Percentiles rank a stretch among this genome's conserved stretches.
These are phyloP conservation scores for Xenopus borealis DNA, from an alignment of 2,113 vertebrate genomes.

Conservation along the genomic window DNA sequence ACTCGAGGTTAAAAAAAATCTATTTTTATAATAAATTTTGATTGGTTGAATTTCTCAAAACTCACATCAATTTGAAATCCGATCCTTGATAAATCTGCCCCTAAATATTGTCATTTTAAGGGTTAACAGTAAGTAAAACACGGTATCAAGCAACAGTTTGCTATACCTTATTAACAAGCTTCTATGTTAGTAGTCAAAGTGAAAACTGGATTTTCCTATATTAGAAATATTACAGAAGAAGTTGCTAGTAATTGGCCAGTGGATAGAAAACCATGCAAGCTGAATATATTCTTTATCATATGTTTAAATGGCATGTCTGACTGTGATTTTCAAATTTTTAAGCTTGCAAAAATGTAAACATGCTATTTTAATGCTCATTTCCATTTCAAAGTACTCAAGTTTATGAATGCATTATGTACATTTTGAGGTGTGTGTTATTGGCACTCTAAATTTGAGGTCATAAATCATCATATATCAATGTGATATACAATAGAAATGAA, in stretches of 20 bases:
- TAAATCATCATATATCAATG: constrained; percentile 60
- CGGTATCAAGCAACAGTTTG: too few relatives aligned
- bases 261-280: not conserved
- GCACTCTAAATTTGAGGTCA: constrained; percentile 54
- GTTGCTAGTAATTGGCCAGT: not conserved
- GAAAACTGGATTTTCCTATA: too few relatives aligned
- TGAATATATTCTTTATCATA: constrained; percentile 5
- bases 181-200: too few relatives aligned
- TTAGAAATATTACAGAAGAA: not conserved
- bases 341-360: constrained; percentile 38
- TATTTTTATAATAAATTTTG: too few relatives aligned
- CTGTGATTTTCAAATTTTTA: not conserved
- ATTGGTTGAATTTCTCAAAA: too few relatives aligned
- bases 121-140: too few relatives aligned
- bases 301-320: not conserved
- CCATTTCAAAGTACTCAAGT: constrained; percentile 31
- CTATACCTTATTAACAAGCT: too few relatives aligned
- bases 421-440: constrained; percentile 36
- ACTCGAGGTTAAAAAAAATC: too few relatives aligned
- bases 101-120: too few relatives aligned
- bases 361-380: constrained; percentile 27
- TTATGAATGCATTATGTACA: constrained; percentile 45
- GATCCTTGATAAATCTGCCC: too few relatives aligned
- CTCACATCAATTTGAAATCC: too few relatives aligned
- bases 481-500: constrained; percentile 55